Evolutionary conservation across 1,140 invertebrate genomes (phyloP).

Genomic region (Maniola jurtina): DNA sequence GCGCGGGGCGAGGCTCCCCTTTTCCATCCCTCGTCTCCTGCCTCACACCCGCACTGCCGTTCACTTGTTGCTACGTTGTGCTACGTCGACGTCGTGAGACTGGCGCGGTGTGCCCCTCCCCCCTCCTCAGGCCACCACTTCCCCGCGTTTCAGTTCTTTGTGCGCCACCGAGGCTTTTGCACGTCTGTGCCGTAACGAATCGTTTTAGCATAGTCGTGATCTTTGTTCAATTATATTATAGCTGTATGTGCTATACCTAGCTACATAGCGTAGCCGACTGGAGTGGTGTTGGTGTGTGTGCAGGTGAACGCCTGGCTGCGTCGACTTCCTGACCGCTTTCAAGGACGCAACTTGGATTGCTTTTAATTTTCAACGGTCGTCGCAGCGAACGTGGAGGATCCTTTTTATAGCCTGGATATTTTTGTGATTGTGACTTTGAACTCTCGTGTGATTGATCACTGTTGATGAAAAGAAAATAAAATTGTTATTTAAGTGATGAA

Average conservation of each 20-base stretch:
- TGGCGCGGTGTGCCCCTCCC: conserved; percentile 49
- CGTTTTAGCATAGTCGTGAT: conserved; percentile 56
- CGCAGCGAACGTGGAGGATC: conserved; percentile 38
- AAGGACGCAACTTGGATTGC: conserved; percentile 50
- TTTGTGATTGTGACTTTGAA: conserved; percentile 58
- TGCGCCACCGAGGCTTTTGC: conserved; percentile 59
- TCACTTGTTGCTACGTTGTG: conserved; percentile 76
- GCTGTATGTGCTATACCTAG: conserved; percentile 28
- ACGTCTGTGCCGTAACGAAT: conserved; percentile 53
- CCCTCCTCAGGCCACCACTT: conserved; percentile 54
- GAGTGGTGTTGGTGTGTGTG: conserved; percentile 50
- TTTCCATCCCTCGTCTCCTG: conserved; percentile 39
- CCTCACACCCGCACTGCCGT: conserved; percentile 63
- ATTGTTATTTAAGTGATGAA: conserved; percentile 30
- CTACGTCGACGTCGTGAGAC: conserved; percentile 61
- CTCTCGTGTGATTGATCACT: conserved; percentile 23
- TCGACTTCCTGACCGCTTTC: conserved; percentile 54
- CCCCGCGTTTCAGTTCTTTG: conserved; percentile 75
- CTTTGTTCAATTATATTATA: conserved; percentile 43
- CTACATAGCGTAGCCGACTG: conserved; percentile 45
- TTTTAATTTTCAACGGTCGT: conserved; percentile 40
- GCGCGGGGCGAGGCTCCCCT: conserved; percentile 43
- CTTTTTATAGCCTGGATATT: conserved; percentile 45
- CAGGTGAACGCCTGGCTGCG: conserved; percentile 53
- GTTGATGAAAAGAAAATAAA: conserved; percentile 5